Base-by-base conservation (phyloP, 2,113 vertebrate species). In the Melospiza melodia region DNA sequence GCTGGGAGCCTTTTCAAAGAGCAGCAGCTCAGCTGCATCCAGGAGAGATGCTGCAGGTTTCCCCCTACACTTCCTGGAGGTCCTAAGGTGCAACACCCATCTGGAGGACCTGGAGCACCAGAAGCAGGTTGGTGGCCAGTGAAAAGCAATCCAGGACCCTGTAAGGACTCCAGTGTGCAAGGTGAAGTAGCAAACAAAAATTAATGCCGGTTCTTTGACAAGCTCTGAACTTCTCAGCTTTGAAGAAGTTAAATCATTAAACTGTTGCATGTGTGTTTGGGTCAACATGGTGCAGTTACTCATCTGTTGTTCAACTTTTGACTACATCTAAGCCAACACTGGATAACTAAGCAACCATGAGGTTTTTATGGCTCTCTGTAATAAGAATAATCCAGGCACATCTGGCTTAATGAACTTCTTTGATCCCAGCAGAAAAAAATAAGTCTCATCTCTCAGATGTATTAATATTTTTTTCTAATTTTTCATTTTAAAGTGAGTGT, bases 321-420 rank as follows among this genome's bases (percentile, higher is more conserved):
- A 74, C 52, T 74, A 63, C 33, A 15, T 84, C 57, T 71, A 74
- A 90, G 79, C 76, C 76, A 96, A 65, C 49, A 30, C 21, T 3
- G 5, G 37, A 35, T 92, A 93, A 75, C 41, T 86, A 54, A 90
- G 75, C 58, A 49, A 33, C 72, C n/a, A 67, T 35, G 51, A 66
- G 28, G 12, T 27, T 94, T 87, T 71, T 71, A 67, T 3, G 2
- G 35, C 33, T 37, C 14, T 90, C 57, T 54, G 27, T 58, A 90
- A 59, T 71, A 90, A 84, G 48, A 81, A 51, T 67, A 71, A 81
- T 68, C 35, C 52, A 84, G 52, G 46, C 48, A 68, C 48, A 81
- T 95, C 44, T 87, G 93, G 54, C 31, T 87, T 93, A 55, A 95
- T 57, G 18, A 93, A 69, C 6, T 77, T 67, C 11, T 84, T 93